phyloP scores from a whole-genome alignment of 1,140 invertebrate genomes.

The Drosophila simulans region DNA sequence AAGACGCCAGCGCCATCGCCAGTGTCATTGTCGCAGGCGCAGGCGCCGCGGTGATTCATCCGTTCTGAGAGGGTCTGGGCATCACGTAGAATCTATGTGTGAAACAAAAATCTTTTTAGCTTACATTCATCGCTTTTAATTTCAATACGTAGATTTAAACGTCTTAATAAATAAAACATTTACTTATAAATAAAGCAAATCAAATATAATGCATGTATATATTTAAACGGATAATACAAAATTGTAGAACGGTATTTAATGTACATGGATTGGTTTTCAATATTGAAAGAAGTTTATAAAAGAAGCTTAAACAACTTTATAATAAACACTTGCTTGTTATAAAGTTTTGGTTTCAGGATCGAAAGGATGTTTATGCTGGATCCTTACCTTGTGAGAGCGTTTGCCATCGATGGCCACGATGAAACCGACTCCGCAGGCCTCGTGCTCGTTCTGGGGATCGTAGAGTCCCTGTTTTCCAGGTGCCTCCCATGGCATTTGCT shows the following conservation, averaged over 20 bases:
- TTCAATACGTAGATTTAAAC: neutral
- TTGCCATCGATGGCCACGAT: constrained; percentile 98
- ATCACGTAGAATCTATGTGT: constrained; percentile 94
- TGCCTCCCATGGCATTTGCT: constrained; percentile 87
- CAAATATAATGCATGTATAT: neutral
- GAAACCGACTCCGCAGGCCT: constrained; percentile 99
- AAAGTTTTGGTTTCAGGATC: too few species aligned
- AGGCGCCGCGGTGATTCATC: constrained; percentile 99
- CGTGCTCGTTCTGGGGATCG: constrained; percentile 96
- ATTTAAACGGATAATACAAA: neutral
- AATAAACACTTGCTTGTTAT: too few species aligned
- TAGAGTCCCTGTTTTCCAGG: constrained; percentile 93
- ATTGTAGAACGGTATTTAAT: too few species aligned
- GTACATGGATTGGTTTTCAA: too few species aligned
- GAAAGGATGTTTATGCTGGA: neutral
- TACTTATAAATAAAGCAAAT: too few species aligned
- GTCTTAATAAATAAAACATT: neutral
- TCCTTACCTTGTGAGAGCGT: constrained; percentile 94
- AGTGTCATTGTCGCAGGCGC: constrained; percentile 99
- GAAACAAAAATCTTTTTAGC: neutral
- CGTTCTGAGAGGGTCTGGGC: constrained; percentile 96
- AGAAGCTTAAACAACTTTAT: too few species aligned
- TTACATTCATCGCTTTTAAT: too few species aligned
- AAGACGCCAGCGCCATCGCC: constrained; percentile 99
- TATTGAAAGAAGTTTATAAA: too few species aligned